Evolutionary conservation across 2,888 invertebrate species (phyloP), one percentile per base, ranked within the genome.

Genomic region (Hedya salicella): DNA sequence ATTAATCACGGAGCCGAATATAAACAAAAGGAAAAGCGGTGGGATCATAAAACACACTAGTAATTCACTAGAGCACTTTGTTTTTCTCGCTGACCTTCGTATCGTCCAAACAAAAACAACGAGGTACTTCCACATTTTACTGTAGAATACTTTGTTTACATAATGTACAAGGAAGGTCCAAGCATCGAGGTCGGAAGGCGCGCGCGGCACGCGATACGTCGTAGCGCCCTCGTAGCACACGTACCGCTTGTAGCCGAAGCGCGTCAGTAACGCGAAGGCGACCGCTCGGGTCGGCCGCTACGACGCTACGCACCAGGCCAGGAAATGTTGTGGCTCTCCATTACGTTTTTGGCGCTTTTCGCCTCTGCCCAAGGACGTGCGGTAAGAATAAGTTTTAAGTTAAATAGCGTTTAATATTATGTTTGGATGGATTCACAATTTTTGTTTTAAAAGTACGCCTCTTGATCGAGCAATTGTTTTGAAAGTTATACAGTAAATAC

Each of bases 351-450:
- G 81, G 88, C 89, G 71, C 77, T 91, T 74, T 79, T 88, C 77
- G 89, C 89, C 70, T 80, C 88, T 66, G 89, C 79, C 77, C 89
- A 92, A 87, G 90, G 91, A 87, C 90, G 91, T 75, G 91, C 91
- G 87, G 91, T 92, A 86, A 89, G 90, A 76, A 78, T 70, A 80
- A 73, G 79, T 80, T 36, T 75, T 72, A 68, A 72, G 66, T 70
- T 70, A 64, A 6, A 25, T 69, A 72, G 6, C 39, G 36, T 39
- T 39, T 59, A 21, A 36, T 9, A 36, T 5, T 46, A 36, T 54
- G 0, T 11, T 6, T 8, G 2, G 36, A 8, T 36, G 6, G 36
- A 11, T 36, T 11, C 11, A 36, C 2, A 5, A 2, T 36, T 36
- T 36, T 25, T 25, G 25, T 25, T 25, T 36, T 36, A 11, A 36